Evolutionary conservation across 2,888 invertebrate species (phyloP).

Genomic region (Diadromus collaris): DNA sequence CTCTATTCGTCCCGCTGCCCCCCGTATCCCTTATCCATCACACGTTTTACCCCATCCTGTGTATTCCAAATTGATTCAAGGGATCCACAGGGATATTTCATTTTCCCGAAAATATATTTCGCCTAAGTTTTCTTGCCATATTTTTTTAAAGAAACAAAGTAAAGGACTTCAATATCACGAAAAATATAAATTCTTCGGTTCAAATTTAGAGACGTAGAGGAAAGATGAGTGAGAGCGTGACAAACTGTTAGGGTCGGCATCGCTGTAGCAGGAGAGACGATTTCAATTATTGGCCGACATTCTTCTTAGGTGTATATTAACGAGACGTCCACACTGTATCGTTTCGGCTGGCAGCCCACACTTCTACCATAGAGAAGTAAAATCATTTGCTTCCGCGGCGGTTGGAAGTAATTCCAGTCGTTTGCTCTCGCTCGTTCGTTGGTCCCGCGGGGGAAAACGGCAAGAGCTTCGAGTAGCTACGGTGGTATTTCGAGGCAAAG

Average conservation of each 20-base stretch:
- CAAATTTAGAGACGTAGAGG: slow-evolving; percentile 10
- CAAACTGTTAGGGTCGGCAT: slow-evolving; percentile 30
- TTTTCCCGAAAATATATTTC: not conserved
- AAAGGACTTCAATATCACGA: not conserved
- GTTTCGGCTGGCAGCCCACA: slow-evolving; percentile 37
- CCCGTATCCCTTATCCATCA: slow-evolving; percentile 42
- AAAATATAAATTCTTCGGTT: slow-evolving; percentile 1
- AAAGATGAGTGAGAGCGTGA: not conserved
- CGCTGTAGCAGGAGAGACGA: slow-evolving; percentile 45
- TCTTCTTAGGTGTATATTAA: slow-evolving; percentile 71
- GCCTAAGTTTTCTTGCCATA: not conserved
- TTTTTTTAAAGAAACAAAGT: not conserved
- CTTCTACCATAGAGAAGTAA: slow-evolving; percentile 47
- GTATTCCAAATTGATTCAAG: not conserved
- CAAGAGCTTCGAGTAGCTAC: slow-evolving; percentile 5
- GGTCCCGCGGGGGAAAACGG: slow-evolving; percentile 28
- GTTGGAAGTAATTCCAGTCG: slow-evolving; percentile 64
- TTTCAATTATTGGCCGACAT: slow-evolving; percentile 71
- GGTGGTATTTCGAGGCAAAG: slow-evolving; percentile 29
- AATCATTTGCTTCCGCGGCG: slow-evolving; percentile 67
- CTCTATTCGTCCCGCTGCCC: slow-evolving; percentile 35
- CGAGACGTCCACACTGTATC: slow-evolving; percentile 60
- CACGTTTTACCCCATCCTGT: slow-evolving; percentile 48
- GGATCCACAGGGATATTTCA: not conserved
- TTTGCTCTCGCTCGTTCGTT: slow-evolving; percentile 58